Conservation (phyloP, 2,888 invertebrate genomes). For the Dasysyrphus albostriatus region DNA sequence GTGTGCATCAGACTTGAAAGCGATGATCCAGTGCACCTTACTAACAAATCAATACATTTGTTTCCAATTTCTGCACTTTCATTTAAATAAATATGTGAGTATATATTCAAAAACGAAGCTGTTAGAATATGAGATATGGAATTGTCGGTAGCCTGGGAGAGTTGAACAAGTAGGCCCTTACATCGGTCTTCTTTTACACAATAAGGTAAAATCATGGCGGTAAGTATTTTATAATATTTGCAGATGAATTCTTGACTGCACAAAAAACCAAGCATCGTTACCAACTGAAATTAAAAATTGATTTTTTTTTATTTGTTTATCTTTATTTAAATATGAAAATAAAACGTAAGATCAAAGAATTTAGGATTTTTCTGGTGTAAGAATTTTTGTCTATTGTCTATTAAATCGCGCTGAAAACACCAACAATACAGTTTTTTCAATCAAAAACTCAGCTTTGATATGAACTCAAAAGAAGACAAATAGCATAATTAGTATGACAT, state of each 20-base stretch:
- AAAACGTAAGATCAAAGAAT: too few species aligned
- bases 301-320: too few species aligned
- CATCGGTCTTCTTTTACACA: conserved; percentile 84
- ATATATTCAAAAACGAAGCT: conserved; percentile 89
- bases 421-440: too few species aligned
- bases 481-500: too few species aligned
- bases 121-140: conserved; percentile 86
- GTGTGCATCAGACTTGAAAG: conserved; percentile 86
- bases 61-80: conserved; percentile 86
- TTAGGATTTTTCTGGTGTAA: too few species aligned
- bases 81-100: conserved; percentile 88
- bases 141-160: conserved; percentile 80
- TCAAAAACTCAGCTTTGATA: too few species aligned
- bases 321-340: too few species aligned
- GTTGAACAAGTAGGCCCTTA: conserved; percentile 85
- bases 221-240: conserved; percentile 88
- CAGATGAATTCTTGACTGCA: conserved; percentile 88
- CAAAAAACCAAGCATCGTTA: conserved; percentile 88
- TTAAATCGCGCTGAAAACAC: too few species aligned
- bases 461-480: too few species aligned
- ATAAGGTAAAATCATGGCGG: conserved; percentile 87
- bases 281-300: conserved; percentile 82
- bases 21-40: conserved; percentile 86
- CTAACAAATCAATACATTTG: conserved; percentile 87
- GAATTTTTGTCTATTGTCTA: too few species aligned